Conservation (phyloP, 2,797 vertebrate genomes). For the Hippoglossus hippoglossus region DNA sequence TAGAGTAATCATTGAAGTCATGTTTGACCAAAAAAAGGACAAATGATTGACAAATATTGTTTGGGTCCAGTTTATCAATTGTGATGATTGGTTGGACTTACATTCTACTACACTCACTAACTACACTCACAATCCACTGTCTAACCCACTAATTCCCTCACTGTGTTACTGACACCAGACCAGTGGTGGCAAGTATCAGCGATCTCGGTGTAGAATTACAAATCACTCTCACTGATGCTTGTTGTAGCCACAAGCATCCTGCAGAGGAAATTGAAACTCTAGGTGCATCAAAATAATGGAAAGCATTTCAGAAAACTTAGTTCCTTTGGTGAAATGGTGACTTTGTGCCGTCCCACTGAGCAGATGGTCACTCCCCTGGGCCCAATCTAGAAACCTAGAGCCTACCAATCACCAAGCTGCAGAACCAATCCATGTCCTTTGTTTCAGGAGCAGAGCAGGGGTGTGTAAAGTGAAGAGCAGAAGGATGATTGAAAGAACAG, state of each 20-base stretch:
- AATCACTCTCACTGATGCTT: slow-evolving; percentile 1
- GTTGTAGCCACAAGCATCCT: slow-evolving; percentile 1
- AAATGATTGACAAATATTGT: background rate
- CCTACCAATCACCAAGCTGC: slow-evolving; percentile 27
- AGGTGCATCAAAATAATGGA: slow-evolving; percentile 23
- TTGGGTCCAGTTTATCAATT: background rate
- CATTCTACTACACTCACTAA: background rate
- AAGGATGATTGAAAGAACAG: slow-evolving; percentile 5
- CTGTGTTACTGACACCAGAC: background rate
- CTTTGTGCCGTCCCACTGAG: slow-evolving; percentile 23
- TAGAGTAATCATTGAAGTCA: too few species aligned
- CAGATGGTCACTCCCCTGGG: slow-evolving; percentile 56
- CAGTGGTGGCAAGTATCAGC: slow-evolving; percentile 5
- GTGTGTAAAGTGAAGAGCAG: slow-evolving; percentile 15
- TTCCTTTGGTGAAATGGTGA: slow-evolving; percentile 33
- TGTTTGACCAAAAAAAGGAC: too few species aligned
- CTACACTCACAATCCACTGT: background rate
- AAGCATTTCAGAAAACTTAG: slow-evolving; percentile 51
- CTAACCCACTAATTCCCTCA: background rate
- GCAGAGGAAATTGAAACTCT: slow-evolving; percentile 1
- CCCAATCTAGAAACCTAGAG: slow-evolving; percentile 25
- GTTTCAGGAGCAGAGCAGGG: background rate
- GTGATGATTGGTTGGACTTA: background rate
- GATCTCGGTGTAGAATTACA: slow-evolving; percentile 26
- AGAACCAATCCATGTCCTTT: slow-evolving; percentile 23